Evolutionary conservation across 2,797 vertebrate genomes (phyloP), one percentile per base, ranked within the genome.

Genomic region (Macropus fuliginosus): DNA sequence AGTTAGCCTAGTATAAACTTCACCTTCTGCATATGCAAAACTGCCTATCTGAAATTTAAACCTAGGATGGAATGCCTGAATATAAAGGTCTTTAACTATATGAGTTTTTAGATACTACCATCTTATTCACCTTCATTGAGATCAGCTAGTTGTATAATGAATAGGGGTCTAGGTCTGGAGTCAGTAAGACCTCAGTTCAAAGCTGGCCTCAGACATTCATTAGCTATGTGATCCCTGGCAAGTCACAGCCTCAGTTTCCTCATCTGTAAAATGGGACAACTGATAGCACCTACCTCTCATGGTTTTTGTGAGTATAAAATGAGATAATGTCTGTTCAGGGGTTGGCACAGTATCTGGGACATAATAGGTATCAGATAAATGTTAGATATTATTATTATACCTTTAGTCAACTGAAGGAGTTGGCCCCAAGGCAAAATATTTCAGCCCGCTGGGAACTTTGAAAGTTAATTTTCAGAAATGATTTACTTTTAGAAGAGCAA

Each of bases 381-480:
- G 24, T 8, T 21, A 56, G 56, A 56, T 56, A 34, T 96, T 95
- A 89, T 90, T 91, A 92, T 95, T 92, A 97, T 87, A 91, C 92
- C 91, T 91, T 46, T 52, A 59, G 16, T 92, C 87, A 92, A 54
- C 54, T 54, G 89, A 40, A 90, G 96, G 55, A 55, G 91, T 0
- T 16, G 52, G 94, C 29, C 87, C 91, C 56, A 95, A 96, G 55
- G 29, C 96, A 62, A 91, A 95, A 31, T 81, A 94, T 54, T 21
- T 91, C 50, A 81, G 56, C 55, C 90, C 54, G 66, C 29, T 57
- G 62, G 56, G 95, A 40, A 50, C 46, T 4, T 34, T 91, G 14
- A 91, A 94, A 92, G 93, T 2, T 54, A 56, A 56, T 74, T 92
- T 97, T 93, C 92, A 93, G 93, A 95, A 93, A 12, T 4, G 21